Percentiles rank a stretch among this genome's conserved stretches.
Evolutionary conservation across 2,888 invertebrate genomes (phyloP).

Genomic region (Lamproptera curius): DNA sequence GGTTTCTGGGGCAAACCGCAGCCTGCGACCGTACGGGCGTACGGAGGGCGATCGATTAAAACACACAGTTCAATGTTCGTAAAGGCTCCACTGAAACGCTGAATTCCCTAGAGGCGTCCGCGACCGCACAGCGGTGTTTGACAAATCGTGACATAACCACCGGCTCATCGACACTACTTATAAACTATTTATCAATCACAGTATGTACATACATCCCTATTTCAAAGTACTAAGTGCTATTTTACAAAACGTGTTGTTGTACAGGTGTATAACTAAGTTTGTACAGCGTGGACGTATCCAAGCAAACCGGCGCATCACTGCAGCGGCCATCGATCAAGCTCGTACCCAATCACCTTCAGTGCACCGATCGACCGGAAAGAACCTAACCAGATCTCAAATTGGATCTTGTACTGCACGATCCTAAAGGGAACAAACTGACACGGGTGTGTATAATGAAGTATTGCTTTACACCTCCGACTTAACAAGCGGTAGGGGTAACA

Average conservation of each 20-base stretch:
- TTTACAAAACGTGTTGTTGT: slow-evolving; percentile 18
- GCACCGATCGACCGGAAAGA: slow-evolving; percentile 67
- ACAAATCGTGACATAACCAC: slow-evolving; percentile 76
- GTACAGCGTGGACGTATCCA: slow-evolving; percentile 53
- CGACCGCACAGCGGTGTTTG: slow-evolving; percentile 70
- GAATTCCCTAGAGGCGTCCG: slow-evolving; percentile 42
- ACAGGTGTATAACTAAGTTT: slow-evolving; percentile 35
- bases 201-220: slow-evolving; percentile 31
- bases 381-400: slow-evolving; percentile 48
- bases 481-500: neutral
- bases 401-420: slow-evolving; percentile 33
- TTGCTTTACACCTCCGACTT: slow-evolving; percentile 14
- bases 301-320: slow-evolving; percentile 60
- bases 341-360: slow-evolving; percentile 68
- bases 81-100: slow-evolving; percentile 58
- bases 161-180: slow-evolving; percentile 36
- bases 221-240: slow-evolving; percentile 24
- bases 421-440: slow-evolving; percentile 32
- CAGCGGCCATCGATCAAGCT: slow-evolving; percentile 73
- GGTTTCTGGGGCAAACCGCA: slow-evolving; percentile 22
- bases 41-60: slow-evolving; percentile 35
- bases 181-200: slow-evolving; percentile 16
- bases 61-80: slow-evolving; percentile 52
- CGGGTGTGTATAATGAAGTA: slow-evolving; percentile 25
- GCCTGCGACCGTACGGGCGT: slow-evolving; percentile 23